These are phyloP conservation scores for Aselliscus stoliczkanus DNA, from an alignment of 2,797 vertebrate species.

Conservation along the genomic window DNA sequence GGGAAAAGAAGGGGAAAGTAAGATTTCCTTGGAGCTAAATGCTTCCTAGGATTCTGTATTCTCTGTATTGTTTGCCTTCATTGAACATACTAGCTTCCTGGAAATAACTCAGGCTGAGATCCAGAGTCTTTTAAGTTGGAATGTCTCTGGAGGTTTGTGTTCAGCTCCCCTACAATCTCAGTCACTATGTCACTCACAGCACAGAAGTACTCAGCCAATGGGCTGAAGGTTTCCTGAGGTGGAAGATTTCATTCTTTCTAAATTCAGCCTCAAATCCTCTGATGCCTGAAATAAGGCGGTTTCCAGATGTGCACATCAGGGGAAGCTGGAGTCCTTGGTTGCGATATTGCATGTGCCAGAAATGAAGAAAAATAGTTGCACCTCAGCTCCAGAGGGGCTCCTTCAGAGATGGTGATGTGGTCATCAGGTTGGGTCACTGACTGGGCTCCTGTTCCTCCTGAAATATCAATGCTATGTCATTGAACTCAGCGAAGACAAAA, in stretches of 20 bases:
- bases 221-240: constrained; percentile 26
- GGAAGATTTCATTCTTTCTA: background rate
- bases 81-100: background rate
- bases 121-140: background rate
- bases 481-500: background rate
- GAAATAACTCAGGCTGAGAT: background rate
- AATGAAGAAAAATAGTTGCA: background rate
- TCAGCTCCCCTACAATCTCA: background rate
- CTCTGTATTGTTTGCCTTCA: background rate
- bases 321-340: constrained; percentile 21
- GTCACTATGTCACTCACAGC: background rate
- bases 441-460: background rate
- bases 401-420: background rate
- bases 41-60: background rate
- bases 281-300: background rate
- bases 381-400: background rate
- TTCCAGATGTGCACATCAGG: background rate
- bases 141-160: background rate
- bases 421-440: background rate
- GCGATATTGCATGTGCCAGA: constrained; percentile 33
- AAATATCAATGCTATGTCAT: background rate
- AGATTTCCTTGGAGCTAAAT: background rate
- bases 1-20: background rate
- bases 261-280: constrained; percentile 15
- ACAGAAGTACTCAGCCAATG: constrained; percentile 27